These are phyloP conservation scores for Psettodes erumei DNA, from an alignment of 2,113 vertebrate genomes.

Conservation along the genomic window DNA sequence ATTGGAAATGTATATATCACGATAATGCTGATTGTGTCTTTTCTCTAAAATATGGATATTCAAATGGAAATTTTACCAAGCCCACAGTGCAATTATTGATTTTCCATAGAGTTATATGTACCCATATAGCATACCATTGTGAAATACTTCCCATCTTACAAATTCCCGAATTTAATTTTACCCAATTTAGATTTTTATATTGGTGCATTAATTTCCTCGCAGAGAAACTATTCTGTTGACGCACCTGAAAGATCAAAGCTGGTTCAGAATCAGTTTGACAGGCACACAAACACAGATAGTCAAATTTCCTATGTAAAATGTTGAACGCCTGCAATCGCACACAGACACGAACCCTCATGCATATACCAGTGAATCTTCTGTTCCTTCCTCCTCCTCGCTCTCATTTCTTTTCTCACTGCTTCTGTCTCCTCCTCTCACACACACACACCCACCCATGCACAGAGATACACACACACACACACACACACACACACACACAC, in stretches of 20 bases:
- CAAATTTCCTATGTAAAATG: constrained; percentile 4
- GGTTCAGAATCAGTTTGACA: constrained; percentile 46
- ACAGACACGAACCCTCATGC: background rate
- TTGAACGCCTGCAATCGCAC: constrained; percentile 1
- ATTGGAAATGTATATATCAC: background rate
- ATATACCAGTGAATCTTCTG: background rate
- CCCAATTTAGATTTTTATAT: background rate
- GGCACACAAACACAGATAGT: constrained; percentile 39
- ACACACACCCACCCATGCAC: constrained; percentile 14
- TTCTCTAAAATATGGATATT: constrained; percentile 1
- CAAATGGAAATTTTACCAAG: background rate
- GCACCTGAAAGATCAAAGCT: constrained; percentile 53
- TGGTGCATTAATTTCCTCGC: background rate
- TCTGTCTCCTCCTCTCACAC: constrained; percentile 19
- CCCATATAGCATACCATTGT: too few relatives aligned
- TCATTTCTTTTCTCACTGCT: constrained; percentile 20
- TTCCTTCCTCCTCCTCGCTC: background rate
- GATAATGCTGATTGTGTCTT: background rate
- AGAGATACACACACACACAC: constrained; percentile 2
- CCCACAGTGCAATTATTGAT: too few relatives aligned
- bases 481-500: constrained; percentile 19
- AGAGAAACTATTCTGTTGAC: constrained; percentile 11
- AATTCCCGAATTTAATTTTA: background rate
- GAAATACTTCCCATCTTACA: background rate
- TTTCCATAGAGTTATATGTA: too few relatives aligned